Base-by-base conservation (phyloP, 2,113 vertebrate genomes). In the Hemiprocne comata region DNA sequence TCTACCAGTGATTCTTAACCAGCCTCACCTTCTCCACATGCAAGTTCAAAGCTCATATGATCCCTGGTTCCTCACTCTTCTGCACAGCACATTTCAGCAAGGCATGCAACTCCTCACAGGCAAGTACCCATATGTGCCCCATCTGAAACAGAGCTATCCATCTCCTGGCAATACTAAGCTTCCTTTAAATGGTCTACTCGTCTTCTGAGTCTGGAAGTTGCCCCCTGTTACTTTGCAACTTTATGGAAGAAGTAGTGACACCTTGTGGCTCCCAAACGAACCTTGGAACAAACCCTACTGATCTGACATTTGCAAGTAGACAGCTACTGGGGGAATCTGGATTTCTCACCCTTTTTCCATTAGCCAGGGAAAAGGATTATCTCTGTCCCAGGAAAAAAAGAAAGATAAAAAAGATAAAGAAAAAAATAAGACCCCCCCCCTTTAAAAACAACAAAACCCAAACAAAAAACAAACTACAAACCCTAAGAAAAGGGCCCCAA, bases 201-300 rank as follows among this genome's bases (percentile, higher is more conserved):
- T 48, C 19, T 55, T 36, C 51, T 46, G 29, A 6, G 48, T 26
- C 78, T 21, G 10, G 42, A 38, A 57, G 40, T 26, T 76, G 44
- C 15, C 38, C 15, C 54, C 67, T 82, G 58, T 51, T 58, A 26
- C 60, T 29, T 36, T n/a, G 25, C 75, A 74, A 34, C 65, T 74
- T 95, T 85, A 50, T 18, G 89, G 84, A 93, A 93, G 90, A 64
- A 76, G 87, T 23, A 86, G 90, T 72, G 87, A 90, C 88, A 95
- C 64, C 93, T 93, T 86, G 87, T 70, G 91, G 94, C 3, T 65
- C 40, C 55, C 34, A 4, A 60, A 34, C 0, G 13, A 70, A 87
- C 36, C 19, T 8, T 40, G 38, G 69, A 85, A 46, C 61, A 73
- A 81, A 19, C 44, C 54, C 40, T 66, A 34, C 0, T 4, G 70